Conservation (phyloP, 2,888 invertebrate genomes). For the Rosalia funebris region DNA sequence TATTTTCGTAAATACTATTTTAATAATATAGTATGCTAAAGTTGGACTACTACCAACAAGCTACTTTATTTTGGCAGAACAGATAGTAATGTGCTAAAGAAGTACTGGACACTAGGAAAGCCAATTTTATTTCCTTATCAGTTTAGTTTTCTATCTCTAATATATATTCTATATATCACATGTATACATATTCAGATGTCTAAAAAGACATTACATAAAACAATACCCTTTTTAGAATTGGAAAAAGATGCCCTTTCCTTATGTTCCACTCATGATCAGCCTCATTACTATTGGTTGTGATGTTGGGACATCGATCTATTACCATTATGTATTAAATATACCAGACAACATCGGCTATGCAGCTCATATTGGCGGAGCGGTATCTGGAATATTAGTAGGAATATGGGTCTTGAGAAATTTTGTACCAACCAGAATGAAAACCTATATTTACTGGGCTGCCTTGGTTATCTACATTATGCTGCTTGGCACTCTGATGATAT, state of each 20-base stretch:
- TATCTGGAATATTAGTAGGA: constrained; percentile 82
- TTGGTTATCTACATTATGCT: constrained; percentile 75
- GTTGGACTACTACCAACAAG: too few species aligned
- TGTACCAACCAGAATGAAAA: constrained; percentile 70
- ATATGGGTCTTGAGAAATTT: constrained; percentile 73
- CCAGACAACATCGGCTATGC: constrained; percentile 87
- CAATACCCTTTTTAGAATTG: constrained; percentile 92
- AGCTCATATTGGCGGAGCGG: constrained; percentile 87
- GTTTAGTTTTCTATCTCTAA: too few species aligned
- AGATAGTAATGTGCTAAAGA: too few species aligned
- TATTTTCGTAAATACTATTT: constrained; percentile 73
- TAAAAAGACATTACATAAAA: too few species aligned
- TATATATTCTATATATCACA: too few species aligned
- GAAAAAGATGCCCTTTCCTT: constrained; percentile 94
- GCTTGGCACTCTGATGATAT: constrained; percentile 68
- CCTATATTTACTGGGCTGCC: constrained; percentile 73
- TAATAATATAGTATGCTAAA: too few species aligned
- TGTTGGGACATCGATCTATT: constrained; percentile 88
- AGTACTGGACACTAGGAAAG: too few species aligned
- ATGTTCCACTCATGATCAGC: constrained; percentile 84
- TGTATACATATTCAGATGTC: too few species aligned
- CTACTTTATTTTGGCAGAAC: too few species aligned
- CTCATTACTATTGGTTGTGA: constrained; percentile 82
- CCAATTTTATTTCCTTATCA: too few species aligned
- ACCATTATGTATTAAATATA: constrained; percentile 76